phyloP scores from a whole-genome alignment of 2,888 invertebrate genomes.

The Cryptophagus acutangulus region DNA sequence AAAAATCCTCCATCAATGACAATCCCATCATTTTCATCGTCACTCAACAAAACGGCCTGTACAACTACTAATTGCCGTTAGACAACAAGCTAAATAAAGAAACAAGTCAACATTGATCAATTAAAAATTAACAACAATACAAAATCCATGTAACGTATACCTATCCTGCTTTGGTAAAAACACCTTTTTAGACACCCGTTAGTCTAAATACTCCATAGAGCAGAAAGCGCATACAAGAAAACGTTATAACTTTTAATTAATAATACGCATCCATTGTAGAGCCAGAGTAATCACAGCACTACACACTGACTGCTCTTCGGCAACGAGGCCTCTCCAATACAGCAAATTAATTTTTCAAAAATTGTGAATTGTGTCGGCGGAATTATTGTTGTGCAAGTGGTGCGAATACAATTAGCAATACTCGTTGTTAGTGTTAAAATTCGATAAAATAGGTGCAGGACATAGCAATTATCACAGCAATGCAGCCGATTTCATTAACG shows the following conservation, averaged over 20 bases:
- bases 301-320: conserved; percentile 6
- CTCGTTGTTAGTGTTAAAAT: conserved; percentile 17
- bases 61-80: too few relatives aligned
- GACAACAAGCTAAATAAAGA: too few relatives aligned
- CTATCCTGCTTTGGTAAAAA: background rate
- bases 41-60: too few relatives aligned
- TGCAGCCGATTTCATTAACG: conserved; percentile 37
- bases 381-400: conserved; percentile 1
- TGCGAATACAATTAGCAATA: background rate
- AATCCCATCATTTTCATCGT: too few relatives aligned
- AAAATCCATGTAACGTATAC: background rate
- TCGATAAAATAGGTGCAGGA: conserved; percentile 57
- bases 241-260: conserved; percentile 44
- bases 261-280: too few relatives aligned
- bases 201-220: conserved; percentile 44
- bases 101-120: background rate
- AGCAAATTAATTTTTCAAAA: too few relatives aligned
- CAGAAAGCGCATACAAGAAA: conserved; percentile 41
- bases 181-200: conserved; percentile 35
- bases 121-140: background rate
- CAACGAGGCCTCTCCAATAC: conserved; percentile 9
- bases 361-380: too few relatives aligned
- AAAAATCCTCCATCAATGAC: too few relatives aligned
- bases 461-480: conserved; percentile 53
- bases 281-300: conserved; percentile 7